Base-by-base conservation (phyloP, 2,888 invertebrate genomes). In the Ditula angustiorana region DNA sequence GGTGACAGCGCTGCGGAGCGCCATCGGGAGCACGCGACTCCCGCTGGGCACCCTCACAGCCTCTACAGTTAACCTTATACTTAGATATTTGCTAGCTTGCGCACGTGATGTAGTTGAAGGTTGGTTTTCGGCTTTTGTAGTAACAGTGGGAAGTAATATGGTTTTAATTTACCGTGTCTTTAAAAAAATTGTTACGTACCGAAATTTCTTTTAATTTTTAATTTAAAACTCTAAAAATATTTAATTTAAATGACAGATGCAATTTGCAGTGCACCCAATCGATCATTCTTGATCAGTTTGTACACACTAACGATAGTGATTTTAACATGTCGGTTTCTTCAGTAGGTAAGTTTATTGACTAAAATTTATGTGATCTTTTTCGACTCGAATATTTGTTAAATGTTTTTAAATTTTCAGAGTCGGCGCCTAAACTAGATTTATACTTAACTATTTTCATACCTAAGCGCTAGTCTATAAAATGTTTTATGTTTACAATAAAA, bases 1-100 rank as follows among this genome's bases (percentile, higher is more conserved):
- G 71, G 59, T 33, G 63, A 61, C 60, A 82, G 73, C 82, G 77
- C 77, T 80, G 77, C 74, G 68, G 69, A 70, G 74, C 78, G 79
- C 83, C 78, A 83, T 86, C 79, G 82, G 72, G 60, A 80, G 79
- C 87, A 87, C 83, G 84, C 84, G 78, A 80, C 77, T 61, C 85
- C 83, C 80, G 85, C 83, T 76, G 87, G 69, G 85, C 69, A 72
- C 74, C 72, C 70, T 69, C 68, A 67, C 66, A 71, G 70, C 70
- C 65, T 62, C 61, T 74, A 57, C 77, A 77, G 74, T 71, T 67
- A 52, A 57, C 56, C 24, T 13, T 23, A 16, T 53, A 44, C 33
- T 61, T 62, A 35, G 49, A 55, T 52, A 60, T 47, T 21, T 44
- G 55, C 49, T 67, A 55, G 55, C 35, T 56, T 47, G 49, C 30